A percentile compares a stretch with the other conserved stretches of the same genome.
Conservation (phyloP, 2,888 invertebrate species). For the Polietes domitor region DNA sequence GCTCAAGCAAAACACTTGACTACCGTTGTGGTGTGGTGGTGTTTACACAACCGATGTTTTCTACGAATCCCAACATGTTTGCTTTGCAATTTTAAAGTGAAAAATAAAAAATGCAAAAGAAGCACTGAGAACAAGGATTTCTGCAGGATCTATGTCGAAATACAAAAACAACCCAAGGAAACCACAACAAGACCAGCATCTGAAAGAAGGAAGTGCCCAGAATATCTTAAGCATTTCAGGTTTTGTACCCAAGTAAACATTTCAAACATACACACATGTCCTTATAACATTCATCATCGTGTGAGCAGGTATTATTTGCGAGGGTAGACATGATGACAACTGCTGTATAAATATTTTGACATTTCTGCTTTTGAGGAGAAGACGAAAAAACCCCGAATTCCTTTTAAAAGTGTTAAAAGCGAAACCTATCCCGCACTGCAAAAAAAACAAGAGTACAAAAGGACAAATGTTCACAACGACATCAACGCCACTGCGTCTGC, state of each 20-base stretch:
- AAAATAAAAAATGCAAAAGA: not conserved
- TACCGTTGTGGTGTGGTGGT: too few relatives aligned
- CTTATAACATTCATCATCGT: not conserved
- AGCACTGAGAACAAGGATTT: not conserved
- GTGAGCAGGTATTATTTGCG: conserved; percentile 35
- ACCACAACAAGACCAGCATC: not conserved
- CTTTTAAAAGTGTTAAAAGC: conserved; percentile 30
- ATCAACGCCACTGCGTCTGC: conserved; percentile 4
- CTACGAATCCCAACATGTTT: not conserved
- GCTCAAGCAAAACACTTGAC: conserved; percentile 31
- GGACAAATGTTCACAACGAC: not conserved
- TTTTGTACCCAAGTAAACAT: not conserved
- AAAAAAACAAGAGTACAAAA: conserved; percentile 28
- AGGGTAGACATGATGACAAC: conserved; percentile 66
- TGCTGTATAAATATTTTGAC: conserved; percentile 71
- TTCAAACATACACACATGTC: not conserved
- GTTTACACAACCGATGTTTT: conserved; percentile 39
- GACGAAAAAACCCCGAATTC: conserved; percentile 18
- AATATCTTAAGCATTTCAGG: not conserved
- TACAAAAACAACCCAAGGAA: not conserved
- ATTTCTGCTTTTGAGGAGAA: conserved; percentile 54
- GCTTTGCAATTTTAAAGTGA: not conserved
- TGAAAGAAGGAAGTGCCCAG: conserved; percentile 28
- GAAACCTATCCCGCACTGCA: conserved; percentile 26
- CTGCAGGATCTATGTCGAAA: not conserved